phyloP scores from a whole-genome alignment of 2,797 vertebrate genomes.

The Leptodactylus fallax region DNA sequence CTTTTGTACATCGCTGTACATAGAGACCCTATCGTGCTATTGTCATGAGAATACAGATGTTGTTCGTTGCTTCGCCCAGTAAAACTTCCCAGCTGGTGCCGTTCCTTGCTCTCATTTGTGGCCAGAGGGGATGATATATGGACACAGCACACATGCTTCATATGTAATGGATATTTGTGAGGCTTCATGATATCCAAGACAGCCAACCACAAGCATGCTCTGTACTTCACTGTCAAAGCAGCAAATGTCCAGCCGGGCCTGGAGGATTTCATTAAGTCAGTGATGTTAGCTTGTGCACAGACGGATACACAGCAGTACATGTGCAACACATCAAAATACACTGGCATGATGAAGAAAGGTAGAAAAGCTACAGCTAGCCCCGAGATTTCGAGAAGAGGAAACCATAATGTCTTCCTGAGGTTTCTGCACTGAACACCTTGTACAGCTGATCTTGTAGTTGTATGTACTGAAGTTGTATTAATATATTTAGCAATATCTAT shows the following conservation, averaged over 20 bases:
- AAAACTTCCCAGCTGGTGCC: neutral
- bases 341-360: too few relatives aligned
- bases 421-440: too few relatives aligned
- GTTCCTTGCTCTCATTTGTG: neutral
- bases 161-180: slow-evolving; percentile 4
- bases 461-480: too few relatives aligned
- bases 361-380: too few relatives aligned
- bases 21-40: neutral
- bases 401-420: too few relatives aligned
- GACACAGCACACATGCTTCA: slow-evolving; percentile 1
- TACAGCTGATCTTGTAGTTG: too few relatives aligned
- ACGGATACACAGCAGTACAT: neutral
- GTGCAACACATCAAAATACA: too few relatives aligned
- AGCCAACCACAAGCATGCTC: slow-evolving; percentile 8
- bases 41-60: neutral
- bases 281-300: neutral
- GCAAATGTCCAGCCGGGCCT: neutral
- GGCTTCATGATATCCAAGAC: neutral
- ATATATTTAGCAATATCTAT: too few relatives aligned
- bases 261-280: neutral
- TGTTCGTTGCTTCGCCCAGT: neutral
- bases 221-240: neutral
- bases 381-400: too few relatives aligned
- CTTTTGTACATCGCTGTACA: neutral
- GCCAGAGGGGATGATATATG: neutral